Percentiles rank a stretch among this genome's conserved stretches.
These are phyloP conservation scores for Dendrocopos noguchii DNA, from an alignment of 2,113 vertebrate genomes.

Conservation along the genomic window DNA sequence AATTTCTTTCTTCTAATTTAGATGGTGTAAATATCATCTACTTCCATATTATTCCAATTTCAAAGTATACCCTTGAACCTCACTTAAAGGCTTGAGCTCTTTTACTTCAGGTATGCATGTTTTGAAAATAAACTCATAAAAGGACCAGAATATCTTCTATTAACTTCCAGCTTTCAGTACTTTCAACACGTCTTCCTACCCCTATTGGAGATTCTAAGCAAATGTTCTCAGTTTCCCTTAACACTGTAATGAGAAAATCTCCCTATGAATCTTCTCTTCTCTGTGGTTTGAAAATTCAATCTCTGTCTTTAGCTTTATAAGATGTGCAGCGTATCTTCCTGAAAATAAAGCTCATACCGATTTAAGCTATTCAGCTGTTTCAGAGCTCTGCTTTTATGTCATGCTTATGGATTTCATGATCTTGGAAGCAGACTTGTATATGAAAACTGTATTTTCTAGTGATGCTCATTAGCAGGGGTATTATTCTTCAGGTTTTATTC, in stretches of 20 bases:
- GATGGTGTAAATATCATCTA: background rate
- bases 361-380: conserved; percentile 19
- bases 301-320: conserved; percentile 1
- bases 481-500: background rate
- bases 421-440: background rate
- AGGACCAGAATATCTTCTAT: background rate
- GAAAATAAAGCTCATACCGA: conserved; percentile 38
- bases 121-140: conserved; percentile 36
- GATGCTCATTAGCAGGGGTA: background rate
- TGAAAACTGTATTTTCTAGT: background rate
- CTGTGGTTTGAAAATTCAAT: conserved; percentile 46
- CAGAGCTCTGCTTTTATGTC: conserved; percentile 18
- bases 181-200: background rate
- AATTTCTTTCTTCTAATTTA: conserved; percentile 23
- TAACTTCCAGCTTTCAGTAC: background rate
- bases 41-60: background rate
- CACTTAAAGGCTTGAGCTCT: background rate
- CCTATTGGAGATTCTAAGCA: background rate
- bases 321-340: background rate
- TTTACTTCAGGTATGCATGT: background rate
- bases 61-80: conserved; percentile 18
- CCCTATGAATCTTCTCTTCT: conserved; percentile 7
- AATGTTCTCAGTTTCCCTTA: conserved; percentile 23
- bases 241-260: conserved; percentile 30
- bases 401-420: background rate